Percentiles rank a stretch among this genome's conserved stretches.
Evolutionary conservation across 37 sponge, comb jelly and placozoan species (phyloP).

Genomic region (Aplysina aerophoba): DNA sequence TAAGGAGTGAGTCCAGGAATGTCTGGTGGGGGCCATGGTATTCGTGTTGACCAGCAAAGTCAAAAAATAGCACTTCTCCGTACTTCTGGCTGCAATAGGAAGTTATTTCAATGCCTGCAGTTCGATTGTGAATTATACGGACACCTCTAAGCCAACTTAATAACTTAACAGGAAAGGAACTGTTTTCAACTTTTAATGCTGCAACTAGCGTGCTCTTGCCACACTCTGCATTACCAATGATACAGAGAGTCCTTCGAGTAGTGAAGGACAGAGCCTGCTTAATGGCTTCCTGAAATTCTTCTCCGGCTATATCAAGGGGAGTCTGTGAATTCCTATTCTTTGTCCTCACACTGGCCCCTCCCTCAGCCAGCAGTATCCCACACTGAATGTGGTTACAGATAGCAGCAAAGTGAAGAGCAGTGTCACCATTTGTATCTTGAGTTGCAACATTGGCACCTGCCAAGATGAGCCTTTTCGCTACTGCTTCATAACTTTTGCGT

Average conservation of each 20-base stretch:
- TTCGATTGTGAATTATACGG: neutral
- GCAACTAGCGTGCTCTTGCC: constrained; percentile 30
- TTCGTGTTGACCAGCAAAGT: constrained; percentile 32
- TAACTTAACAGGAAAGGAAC: neutral
- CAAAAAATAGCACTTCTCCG: constrained; percentile 24
- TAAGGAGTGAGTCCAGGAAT: neutral
- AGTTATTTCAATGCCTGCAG: constrained; percentile 23
- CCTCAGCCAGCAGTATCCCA: constrained; percentile 20
- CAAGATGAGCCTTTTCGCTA: neutral
- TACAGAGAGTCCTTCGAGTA: neutral
- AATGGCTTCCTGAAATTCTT: constrained; percentile 2
- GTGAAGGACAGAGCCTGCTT: neutral
- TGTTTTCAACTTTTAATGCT: neutral
- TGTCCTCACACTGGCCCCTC: neutral
- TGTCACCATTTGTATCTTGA: neutral
- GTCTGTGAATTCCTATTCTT: neutral
- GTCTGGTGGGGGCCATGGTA: constrained; percentile 32
- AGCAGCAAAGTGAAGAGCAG: constrained; percentile 25
- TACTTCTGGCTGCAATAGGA: constrained; percentile 1
- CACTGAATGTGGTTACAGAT: constrained; percentile 12
- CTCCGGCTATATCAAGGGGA: neutral
- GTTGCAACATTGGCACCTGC: neutral
- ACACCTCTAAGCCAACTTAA: neutral
- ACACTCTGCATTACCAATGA: constrained; percentile 30
- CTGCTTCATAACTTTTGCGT: neutral